Conservation (phyloP, 2,113 vertebrate genomes). For the Atrichornis clamosus region DNA sequence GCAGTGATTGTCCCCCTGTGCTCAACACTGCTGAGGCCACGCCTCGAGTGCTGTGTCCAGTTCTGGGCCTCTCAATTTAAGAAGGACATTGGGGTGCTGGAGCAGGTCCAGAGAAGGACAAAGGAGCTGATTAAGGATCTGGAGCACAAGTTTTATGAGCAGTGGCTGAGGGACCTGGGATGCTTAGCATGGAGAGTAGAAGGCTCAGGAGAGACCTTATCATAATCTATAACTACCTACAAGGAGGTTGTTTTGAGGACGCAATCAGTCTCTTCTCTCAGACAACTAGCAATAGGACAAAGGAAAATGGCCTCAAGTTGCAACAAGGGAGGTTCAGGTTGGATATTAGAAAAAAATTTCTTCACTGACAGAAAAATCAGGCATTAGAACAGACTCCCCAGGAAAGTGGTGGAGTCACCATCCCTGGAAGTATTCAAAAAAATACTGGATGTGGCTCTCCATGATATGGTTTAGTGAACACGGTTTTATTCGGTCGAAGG, state of each 20-base stretch:
- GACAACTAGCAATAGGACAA: not conserved
- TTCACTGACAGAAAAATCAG: not conserved
- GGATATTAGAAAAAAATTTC: not conserved
- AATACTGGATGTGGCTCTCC: accelerated
- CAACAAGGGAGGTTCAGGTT: not conserved
- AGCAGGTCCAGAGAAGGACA: too few relatives aligned
- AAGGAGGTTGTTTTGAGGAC: not conserved
- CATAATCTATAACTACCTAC: accelerated
- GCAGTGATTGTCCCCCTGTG: too few relatives aligned
- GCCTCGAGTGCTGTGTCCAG: too few relatives aligned
- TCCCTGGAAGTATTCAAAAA: not conserved
- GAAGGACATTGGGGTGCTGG: too few relatives aligned
- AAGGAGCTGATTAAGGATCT: too few relatives aligned
- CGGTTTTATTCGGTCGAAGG: accelerated
- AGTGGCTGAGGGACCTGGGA: not conserved
- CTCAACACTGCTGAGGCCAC: too few relatives aligned
- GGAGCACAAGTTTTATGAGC: not conserved
- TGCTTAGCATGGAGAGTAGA: not conserved
- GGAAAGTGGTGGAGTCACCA: too few relatives aligned
- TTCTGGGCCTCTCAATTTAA: too few relatives aligned
- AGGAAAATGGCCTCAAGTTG: not conserved
- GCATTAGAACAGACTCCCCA: not conserved
- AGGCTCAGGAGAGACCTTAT: not conserved
- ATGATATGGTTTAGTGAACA: not conserved
- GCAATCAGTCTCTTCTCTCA: not conserved